Evolutionary conservation across 2,888 invertebrate genomes (phyloP), one percentile per base, ranked within the genome.

Genomic region (Lasioglossum zephyrum): DNA sequence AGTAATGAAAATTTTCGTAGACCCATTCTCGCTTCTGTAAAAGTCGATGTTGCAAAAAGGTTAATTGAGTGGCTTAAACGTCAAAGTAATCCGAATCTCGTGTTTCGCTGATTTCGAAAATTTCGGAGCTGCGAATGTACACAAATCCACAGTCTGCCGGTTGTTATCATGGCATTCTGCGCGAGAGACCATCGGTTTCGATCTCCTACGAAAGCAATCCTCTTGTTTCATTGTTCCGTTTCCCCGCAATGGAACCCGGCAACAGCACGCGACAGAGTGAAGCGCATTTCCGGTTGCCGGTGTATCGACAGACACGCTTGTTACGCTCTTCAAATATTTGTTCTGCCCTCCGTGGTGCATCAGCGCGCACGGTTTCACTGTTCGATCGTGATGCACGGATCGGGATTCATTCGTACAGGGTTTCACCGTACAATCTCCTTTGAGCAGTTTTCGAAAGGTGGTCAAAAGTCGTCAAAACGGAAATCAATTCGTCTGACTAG

Each of bases 311-410:
- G 72, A 77, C 82, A 82, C 70, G 88, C 85, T 87, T 88, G 89
- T 89, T 87, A 88, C 86, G 86, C 88, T 86, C 86, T 82, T 87
- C 84, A 87, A 88, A 87, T 87, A 88, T 88, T 89, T 89, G 86
- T 77, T 82, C 74, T 74, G 70, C 53, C 60, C 73, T 26, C 26
- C 70, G 76, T 41, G 66, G 49, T 66, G 22, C 47, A 79, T 75
- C 79, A 53, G 36, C 26, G 31, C 79, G 16, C 36, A 60, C 75
- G 75, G 84, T 79, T 84, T 83, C 74, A 18, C 72, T 36, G 75
- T 47, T 81, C 78, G 79, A 76, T 79, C 73, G 60, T 44, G 85
- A 81, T 85, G 75, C 73, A 80, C 81, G 81, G 53, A 79, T 85
- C 60, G 8, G 31, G 47, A 13, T 22, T 16, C 16, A 26, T 26